phyloP scores from a whole-genome alignment of 2,797 vertebrate genomes.

The Amniataba percoides region DNA sequence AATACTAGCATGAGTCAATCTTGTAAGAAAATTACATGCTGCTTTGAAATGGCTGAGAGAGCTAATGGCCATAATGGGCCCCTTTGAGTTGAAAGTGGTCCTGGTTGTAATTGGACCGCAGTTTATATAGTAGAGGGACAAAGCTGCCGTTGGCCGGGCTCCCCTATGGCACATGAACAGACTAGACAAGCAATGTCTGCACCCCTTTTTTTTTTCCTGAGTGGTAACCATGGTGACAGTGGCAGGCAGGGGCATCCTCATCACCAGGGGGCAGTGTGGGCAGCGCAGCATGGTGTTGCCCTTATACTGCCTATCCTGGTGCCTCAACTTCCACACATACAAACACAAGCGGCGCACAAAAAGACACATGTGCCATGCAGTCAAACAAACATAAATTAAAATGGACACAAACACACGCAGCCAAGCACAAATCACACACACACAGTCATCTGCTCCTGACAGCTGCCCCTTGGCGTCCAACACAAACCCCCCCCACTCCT shows the following conservation, averaged over 20 bases:
- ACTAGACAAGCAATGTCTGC: conserved; percentile 71
- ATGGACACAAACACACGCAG: conserved; percentile 60
- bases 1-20: conserved; percentile 43
- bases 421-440: conserved; percentile 56
- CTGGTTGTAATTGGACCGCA: conserved; percentile 52
- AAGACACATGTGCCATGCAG: conserved; percentile 61
- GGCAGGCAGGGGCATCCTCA: conserved; percentile 72
- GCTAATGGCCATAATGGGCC: conserved; percentile 55
- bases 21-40: conserved; percentile 45
- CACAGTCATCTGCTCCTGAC: conserved; percentile 81
- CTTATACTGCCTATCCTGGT: conserved; percentile 45
- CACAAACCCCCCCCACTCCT: conserved; percentile 46
- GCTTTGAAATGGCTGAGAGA: conserved; percentile 50
- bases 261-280: conserved; percentile 84
- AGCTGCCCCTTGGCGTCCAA: conserved; percentile 82
- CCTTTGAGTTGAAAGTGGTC: conserved; percentile 44
- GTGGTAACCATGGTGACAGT: conserved; percentile 83
- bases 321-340: conserved; percentile 23
- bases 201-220: conserved; percentile 51
- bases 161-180: conserved; percentile 67
- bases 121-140: conserved; percentile 54
- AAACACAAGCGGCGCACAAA: conserved; percentile 33
- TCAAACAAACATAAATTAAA: conserved; percentile 70
- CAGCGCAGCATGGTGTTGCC: conserved; percentile 44
- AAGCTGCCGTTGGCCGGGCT: conserved; percentile 66